Conservation (phyloP, 1,140 invertebrate species). For the Caenorhabditis brenneri region DNA sequence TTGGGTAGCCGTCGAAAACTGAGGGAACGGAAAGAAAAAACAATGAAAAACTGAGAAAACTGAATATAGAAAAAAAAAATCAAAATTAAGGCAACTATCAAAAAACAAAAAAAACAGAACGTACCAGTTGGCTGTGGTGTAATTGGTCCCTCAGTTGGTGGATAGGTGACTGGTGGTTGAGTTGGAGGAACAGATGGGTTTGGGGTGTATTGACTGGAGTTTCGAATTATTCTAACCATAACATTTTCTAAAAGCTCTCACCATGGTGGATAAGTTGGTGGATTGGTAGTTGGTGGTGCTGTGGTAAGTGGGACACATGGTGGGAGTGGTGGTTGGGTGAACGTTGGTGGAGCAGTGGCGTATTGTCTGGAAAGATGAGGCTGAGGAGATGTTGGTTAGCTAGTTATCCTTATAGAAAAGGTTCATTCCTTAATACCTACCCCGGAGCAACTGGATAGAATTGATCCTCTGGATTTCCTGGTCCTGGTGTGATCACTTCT, state of each 20-base stretch:
- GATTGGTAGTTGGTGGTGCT: not conserved
- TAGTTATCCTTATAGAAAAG: too few relatives aligned
- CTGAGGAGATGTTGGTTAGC: too few relatives aligned
- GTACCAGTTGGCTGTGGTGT: not conserved
- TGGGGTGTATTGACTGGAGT: too few relatives aligned
- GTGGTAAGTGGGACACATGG: not conserved
- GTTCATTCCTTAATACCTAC: not conserved
- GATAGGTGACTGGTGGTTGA: not conserved
- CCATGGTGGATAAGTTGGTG: slow-evolving; percentile 8
- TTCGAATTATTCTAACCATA: too few relatives aligned
- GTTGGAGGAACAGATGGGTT: too few relatives aligned
- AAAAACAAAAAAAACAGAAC: not conserved
- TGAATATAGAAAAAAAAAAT: not conserved
- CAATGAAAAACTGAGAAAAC: not conserved
- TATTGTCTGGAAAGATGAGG: not conserved
- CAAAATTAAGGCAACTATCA: not conserved
- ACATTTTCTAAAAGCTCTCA: not conserved
- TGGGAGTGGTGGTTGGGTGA: not conserved
- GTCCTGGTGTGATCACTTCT: too few relatives aligned
- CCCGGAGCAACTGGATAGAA: not conserved
- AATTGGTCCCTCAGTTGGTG: not conserved
- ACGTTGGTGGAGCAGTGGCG: not conserved
- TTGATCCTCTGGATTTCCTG: too few relatives aligned
- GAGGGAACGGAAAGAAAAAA: not conserved
- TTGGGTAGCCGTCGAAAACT: not conserved